phyloP scores from a whole-genome alignment of 2,797 vertebrate genomes.

The Sebastes cheni region DNA sequence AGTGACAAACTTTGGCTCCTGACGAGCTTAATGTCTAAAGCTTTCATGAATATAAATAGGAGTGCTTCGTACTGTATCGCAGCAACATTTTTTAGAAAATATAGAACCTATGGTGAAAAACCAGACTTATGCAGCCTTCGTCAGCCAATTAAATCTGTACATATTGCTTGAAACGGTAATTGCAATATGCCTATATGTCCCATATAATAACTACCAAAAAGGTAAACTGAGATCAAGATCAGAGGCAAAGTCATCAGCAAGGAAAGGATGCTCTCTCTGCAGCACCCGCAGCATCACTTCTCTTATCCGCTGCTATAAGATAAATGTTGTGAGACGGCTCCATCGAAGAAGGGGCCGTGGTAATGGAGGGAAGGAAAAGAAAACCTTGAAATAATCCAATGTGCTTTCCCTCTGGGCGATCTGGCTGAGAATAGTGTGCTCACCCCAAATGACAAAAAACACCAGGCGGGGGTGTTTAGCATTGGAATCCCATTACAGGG shows the following conservation, averaged over 20 bases:
- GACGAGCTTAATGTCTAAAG: background rate
- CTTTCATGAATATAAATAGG: background rate
- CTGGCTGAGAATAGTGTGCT: constrained; percentile 62
- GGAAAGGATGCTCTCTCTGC: constrained; percentile 23
- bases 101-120: background rate
- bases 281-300: constrained; percentile 28
- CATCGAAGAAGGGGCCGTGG: constrained; percentile 34
- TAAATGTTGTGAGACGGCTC: constrained; percentile 66
- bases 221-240: constrained; percentile 20
- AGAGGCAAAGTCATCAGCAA: constrained; percentile 41
- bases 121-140: background rate
- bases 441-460: constrained; percentile 78
- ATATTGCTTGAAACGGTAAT: background rate
- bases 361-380: constrained; percentile 41
- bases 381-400: constrained; percentile 66
- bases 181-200: background rate
- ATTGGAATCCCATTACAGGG: constrained; percentile 80
- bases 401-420: constrained; percentile 72
- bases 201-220: background rate
- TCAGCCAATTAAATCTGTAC: background rate
- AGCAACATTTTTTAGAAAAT: background rate
- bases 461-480: constrained; percentile 75
- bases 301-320: constrained; percentile 57
- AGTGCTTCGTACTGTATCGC: background rate
- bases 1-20: background rate